A percentile compares a stretch with the other conserved stretches of the same genome.
Evolutionary conservation across 2,113 vertebrate genomes (phyloP).

Genomic region (Ardeotis arabs): DNA sequence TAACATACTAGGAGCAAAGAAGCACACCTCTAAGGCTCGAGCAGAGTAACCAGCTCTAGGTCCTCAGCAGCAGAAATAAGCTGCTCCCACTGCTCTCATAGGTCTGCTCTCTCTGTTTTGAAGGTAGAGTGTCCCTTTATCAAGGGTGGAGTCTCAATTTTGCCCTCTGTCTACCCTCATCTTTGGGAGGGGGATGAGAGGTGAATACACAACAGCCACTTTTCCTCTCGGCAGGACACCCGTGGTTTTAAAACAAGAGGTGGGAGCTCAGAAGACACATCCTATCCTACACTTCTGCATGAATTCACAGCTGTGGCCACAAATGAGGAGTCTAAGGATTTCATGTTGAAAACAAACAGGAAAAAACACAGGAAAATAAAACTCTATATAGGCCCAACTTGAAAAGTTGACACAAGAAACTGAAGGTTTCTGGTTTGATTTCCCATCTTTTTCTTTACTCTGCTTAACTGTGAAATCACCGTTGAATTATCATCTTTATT

Average conservation of each 20-base stretch:
- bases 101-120: not conserved
- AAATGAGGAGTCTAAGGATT: slow-evolving; percentile 3
- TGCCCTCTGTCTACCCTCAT: not conserved
- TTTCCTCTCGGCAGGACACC: not conserved
- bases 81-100: not conserved
- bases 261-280: not conserved
- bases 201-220: not conserved
- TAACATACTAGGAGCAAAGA: not conserved
- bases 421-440: not conserved
- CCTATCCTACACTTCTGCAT: not conserved
- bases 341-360: not conserved
- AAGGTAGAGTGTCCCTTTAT: not conserved
- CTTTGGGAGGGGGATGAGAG: not conserved
- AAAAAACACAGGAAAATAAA: slow-evolving; percentile 1
- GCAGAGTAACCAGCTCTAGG: not conserved
- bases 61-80: not conserved
- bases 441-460: not conserved
- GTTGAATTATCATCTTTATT: slow-evolving; percentile 1
- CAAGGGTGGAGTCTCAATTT: not conserved
- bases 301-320: slow-evolving; percentile 8
- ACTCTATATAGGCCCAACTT: not conserved
- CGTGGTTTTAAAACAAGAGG: not conserved
- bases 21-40: not conserved
- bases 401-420: not conserved
- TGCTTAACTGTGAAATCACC: not conserved